These are phyloP conservation scores for Harpegnathos saltator DNA, from an alignment of 1,140 invertebrate genomes.

Conservation along the genomic window DNA sequence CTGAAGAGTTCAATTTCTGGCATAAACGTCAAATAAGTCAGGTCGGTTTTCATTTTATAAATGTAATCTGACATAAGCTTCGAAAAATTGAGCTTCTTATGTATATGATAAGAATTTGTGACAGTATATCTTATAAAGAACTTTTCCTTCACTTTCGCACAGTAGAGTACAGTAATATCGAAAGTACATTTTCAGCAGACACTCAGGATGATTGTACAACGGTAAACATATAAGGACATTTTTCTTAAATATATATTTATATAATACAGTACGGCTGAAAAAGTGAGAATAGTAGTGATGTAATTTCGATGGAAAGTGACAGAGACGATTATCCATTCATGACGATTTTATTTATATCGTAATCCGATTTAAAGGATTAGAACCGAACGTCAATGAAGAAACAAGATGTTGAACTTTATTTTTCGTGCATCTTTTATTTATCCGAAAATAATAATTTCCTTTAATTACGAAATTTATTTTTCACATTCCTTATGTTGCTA, in stretches of 20 bases:
- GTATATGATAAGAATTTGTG: conserved; percentile 42
- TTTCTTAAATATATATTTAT: conserved; percentile 55
- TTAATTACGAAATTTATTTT: too few relatives aligned
- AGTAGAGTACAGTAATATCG: conserved; percentile 44
- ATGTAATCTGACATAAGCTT: conserved; percentile 38
- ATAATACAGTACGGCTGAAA: conserved; percentile 7
- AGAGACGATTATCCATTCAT: neutral
- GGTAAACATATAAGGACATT: conserved; percentile 69
- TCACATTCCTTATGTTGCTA: neutral
- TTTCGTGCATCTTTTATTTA: too few relatives aligned
- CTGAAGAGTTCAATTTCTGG: conserved; percentile 23
- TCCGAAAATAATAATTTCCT: too few relatives aligned
- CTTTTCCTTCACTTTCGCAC: neutral
- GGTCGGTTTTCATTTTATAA: conserved; percentile 40
- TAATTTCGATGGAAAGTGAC: neutral
- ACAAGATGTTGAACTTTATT: too few relatives aligned
- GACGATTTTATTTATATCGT: too few relatives aligned
- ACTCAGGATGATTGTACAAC: conserved; percentile 68
- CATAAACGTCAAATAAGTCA: conserved; percentile 23
- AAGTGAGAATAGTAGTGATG: conserved; percentile 5
- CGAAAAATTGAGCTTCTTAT: conserved; percentile 47
- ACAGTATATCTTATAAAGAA: conserved; percentile 47
- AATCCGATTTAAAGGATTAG: too few relatives aligned
- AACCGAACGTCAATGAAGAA: too few relatives aligned
- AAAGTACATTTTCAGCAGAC: conserved; percentile 62